Conservation (phyloP, 2,113 vertebrate species). For the Brachirus orientalis region DNA sequence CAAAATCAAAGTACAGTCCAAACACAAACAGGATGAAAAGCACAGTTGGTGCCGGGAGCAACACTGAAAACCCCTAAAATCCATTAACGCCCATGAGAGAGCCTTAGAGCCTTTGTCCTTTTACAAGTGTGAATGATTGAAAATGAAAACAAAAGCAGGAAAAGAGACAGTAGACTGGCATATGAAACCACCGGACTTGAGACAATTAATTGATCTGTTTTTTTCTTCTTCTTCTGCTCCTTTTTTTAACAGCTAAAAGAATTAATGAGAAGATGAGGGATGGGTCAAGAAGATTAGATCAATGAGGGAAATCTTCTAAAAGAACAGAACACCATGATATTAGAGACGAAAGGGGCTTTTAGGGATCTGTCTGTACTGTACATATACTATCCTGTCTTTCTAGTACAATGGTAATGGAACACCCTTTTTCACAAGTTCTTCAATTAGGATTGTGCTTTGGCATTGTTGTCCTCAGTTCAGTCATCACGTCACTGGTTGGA, state of each 20-base stretch:
- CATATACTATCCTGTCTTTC: background rate
- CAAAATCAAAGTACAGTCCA: background rate
- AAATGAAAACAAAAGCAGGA: too few species aligned
- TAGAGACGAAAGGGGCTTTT: slow-evolving; percentile 1
- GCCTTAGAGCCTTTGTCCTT: background rate
- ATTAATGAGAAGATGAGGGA: background rate
- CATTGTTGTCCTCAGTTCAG: too few species aligned
- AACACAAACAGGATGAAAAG: background rate
- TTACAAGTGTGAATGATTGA: background rate
- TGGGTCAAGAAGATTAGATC: background rate
- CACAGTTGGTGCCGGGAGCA: slow-evolving; percentile 1
- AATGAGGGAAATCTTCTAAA: slow-evolving; percentile 5
- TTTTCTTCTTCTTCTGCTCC: background rate
- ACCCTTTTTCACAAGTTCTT: too few species aligned
- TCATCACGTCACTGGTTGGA: too few species aligned
- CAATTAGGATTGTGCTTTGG: too few species aligned
- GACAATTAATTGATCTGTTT: slow-evolving; percentile 13
- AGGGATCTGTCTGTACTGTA: slow-evolving; percentile 6
- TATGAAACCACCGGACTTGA: slow-evolving; percentile 13
- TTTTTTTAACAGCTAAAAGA: slow-evolving; percentile 1
- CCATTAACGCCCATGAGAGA: background rate
- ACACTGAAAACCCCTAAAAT: background rate
- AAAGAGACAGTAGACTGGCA: background rate
- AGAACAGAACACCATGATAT: slow-evolving; percentile 1
- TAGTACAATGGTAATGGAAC: too few species aligned